These are phyloP conservation scores for Neuroterus valhalla DNA, from an alignment of 1,140 invertebrate species.

Conservation along the genomic window DNA sequence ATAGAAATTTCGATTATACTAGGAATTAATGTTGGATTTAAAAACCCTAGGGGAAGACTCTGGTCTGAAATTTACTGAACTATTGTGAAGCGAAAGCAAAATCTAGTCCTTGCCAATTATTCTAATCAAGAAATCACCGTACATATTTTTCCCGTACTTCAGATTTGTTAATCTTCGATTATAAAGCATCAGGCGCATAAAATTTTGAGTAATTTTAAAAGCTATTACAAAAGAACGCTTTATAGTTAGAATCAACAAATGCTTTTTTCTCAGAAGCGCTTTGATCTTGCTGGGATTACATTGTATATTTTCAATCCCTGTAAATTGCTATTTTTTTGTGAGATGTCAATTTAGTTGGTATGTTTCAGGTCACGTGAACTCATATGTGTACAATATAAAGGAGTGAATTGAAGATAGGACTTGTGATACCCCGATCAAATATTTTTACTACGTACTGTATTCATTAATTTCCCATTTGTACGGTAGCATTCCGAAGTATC, in stretches of 20 bases:
- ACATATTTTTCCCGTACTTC: not conserved
- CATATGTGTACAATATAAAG: conserved; percentile 38
- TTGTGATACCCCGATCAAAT: conserved; percentile 61
- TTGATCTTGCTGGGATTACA: not conserved
- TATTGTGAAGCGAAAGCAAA: conserved; percentile 7
- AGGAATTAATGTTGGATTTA: not conserved
- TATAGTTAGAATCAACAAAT: not conserved
- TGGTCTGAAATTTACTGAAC: conserved; percentile 8
- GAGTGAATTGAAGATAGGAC: conserved; percentile 36
- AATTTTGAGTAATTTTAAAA: not conserved
- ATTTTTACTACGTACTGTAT: conserved; percentile 18
- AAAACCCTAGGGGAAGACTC: not conserved
- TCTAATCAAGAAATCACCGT: not conserved
- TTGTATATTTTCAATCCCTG: not conserved
- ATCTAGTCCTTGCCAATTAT: conserved; percentile 26
- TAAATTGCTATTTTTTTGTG: conserved; percentile 57
- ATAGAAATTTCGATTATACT: not conserved
- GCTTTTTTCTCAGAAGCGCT: not conserved
- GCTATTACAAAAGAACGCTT: not conserved
- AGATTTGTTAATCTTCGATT: conserved; percentile 3
- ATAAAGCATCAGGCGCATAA: not conserved
- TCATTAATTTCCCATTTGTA: conserved; percentile 30
- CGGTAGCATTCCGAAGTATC: conserved; percentile 44
- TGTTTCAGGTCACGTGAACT: conserved; percentile 42
- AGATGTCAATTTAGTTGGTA: conserved; percentile 59